Evolutionary conservation across 2,797 vertebrate species (phyloP).

Genomic region (Lagothrix lagotricha): DNA sequence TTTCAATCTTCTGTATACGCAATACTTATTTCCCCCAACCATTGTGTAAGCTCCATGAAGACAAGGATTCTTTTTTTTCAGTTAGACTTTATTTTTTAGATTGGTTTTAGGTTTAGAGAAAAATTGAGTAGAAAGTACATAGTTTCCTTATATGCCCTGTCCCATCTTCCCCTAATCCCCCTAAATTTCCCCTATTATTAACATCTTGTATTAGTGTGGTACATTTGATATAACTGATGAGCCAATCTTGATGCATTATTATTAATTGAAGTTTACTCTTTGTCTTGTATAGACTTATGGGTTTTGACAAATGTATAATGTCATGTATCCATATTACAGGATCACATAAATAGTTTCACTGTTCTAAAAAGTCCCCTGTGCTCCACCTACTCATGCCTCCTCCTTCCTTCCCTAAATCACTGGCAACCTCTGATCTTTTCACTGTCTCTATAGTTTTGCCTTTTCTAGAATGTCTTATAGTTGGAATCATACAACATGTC

Average conservation of each 20-base stretch:
- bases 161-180: neutral
- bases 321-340: neutral
- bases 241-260: neutral
- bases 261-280: neutral
- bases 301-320: neutral
- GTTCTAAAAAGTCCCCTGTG: neutral
- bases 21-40: neutral
- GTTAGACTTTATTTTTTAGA: neutral
- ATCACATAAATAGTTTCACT: neutral
- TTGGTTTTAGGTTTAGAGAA: neutral
- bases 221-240: neutral
- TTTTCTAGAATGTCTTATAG: neutral
- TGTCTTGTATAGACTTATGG: neutral
- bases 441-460: neutral
- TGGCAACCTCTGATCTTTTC: neutral
- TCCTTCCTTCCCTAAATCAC: neutral
- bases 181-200: neutral
- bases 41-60: neutral
- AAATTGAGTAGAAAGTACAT: neutral
- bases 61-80: neutral
- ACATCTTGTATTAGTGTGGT: neutral
- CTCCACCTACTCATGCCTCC: neutral
- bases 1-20: neutral
- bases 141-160: neutral
- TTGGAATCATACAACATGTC: neutral